Evolutionary conservation across 2,113 vertebrate species (phyloP).

Genomic region (Phylloscopus trochilus): DNA sequence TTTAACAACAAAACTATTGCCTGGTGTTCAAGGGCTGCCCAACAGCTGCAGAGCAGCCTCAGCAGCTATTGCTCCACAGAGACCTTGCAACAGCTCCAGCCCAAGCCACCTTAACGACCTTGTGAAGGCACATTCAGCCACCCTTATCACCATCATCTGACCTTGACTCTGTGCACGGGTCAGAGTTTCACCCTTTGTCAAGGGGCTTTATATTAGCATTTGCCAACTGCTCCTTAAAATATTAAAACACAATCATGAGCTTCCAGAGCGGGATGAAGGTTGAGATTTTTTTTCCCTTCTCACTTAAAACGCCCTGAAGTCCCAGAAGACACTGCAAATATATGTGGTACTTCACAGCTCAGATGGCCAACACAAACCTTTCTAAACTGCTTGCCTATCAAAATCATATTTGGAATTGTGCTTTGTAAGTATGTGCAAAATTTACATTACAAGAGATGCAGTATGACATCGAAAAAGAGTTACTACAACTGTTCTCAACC

Average conservation of each 20-base stretch:
- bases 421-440: slow-evolving; percentile 37
- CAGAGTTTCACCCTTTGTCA: neutral
- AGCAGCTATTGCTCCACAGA: neutral
- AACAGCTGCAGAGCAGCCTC: neutral
- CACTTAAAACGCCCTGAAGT: neutral
- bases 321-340: slow-evolving; percentile 54
- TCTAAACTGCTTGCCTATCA: slow-evolving; percentile 66
- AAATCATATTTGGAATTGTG: slow-evolving; percentile 61
- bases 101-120: neutral
- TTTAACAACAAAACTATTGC: neutral
- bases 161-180: neutral
- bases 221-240: slow-evolving; percentile 7
- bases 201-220: neutral
- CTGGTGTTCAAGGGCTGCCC: neutral
- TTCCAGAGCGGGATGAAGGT: neutral
- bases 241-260: neutral
- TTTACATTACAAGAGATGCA: slow-evolving; percentile 64
- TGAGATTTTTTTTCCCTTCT: neutral
- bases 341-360: slow-evolving; percentile 35
- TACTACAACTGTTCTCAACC: slow-evolving; percentile 56
- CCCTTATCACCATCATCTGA: neutral
- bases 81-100: neutral
- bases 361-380: slow-evolving; percentile 29
- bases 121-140: neutral
- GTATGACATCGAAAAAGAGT: slow-evolving; percentile 47